Percentiles rank a stretch among this genome's conserved stretches.
Evolutionary conservation across 2,888 invertebrate species (phyloP).

Genomic region (Gandaritis pyraliata): DNA sequence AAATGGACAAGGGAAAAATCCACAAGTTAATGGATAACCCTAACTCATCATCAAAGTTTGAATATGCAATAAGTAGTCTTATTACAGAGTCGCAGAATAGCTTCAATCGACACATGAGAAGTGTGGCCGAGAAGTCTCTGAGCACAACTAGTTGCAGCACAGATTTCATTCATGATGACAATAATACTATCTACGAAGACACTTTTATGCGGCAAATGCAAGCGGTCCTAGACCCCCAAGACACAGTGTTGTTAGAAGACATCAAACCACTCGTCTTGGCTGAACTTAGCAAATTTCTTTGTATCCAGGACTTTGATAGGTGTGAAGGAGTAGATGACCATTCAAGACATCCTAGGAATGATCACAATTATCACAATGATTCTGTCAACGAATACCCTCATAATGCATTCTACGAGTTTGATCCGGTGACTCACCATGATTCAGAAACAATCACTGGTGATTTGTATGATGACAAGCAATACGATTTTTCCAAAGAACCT

Average conservation of each 20-base stretch:
- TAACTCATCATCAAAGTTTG: slow-evolving; percentile 79
- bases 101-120: slow-evolving; percentile 73
- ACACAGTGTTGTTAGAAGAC: slow-evolving; percentile 82
- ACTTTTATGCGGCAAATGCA: slow-evolving; percentile 90
- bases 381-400: slow-evolving; percentile 45
- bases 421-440: slow-evolving; percentile 37
- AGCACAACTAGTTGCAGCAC: slow-evolving; percentile 59
- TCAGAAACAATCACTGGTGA: slow-evolving; percentile 28
- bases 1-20: slow-evolving; percentile 80
- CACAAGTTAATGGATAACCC: slow-evolving; percentile 80
- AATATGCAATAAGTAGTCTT: slow-evolving; percentile 78
- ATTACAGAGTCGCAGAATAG: slow-evolving; percentile 80
- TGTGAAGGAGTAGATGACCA: slow-evolving; percentile 50
- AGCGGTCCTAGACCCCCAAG: slow-evolving; percentile 84
- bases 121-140: slow-evolving; percentile 77
- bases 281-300: slow-evolving; percentile 83
- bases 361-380: slow-evolving; percentile 41
- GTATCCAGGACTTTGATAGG: slow-evolving; percentile 68
- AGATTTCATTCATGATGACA: slow-evolving; percentile 85
- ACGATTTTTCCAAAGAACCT: slow-evolving; percentile 36
- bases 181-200: slow-evolving; percentile 87
- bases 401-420: slow-evolving; percentile 45
- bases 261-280: slow-evolving; percentile 85
- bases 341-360: slow-evolving; percentile 41
- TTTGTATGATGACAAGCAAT: slow-evolving; percentile 25